These are phyloP conservation scores for Phyllotis vaccarum DNA, from an alignment of 2,797 vertebrate genomes.

Conservation along the genomic window DNA sequence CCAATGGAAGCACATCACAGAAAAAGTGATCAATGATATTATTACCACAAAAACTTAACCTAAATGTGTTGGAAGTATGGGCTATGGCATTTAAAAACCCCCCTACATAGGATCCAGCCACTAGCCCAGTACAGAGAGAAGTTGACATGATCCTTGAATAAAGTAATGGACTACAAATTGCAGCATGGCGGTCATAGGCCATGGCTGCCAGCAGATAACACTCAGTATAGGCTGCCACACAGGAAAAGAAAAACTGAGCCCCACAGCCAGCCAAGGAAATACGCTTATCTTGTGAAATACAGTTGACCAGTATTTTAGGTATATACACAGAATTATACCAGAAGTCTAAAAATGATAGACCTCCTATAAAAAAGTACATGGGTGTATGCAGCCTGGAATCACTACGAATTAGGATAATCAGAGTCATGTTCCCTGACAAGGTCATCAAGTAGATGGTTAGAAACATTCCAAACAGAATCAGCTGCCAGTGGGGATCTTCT, in stretches of 20 bases:
- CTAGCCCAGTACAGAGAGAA: constrained; percentile 69
- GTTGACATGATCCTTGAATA: constrained; percentile 75
- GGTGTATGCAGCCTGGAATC: constrained; percentile 76
- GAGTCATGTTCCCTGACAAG: constrained; percentile 68
- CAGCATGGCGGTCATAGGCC: constrained; percentile 75
- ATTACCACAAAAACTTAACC: constrained; percentile 71
- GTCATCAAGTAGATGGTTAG: constrained; percentile 63
- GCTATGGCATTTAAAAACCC: constrained; percentile 69
- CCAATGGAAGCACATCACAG: constrained; percentile 74
- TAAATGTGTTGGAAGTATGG: constrained; percentile 75
- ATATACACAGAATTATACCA: constrained; percentile 81
- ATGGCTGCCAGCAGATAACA: constrained; percentile 76
- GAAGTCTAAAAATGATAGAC: constrained; percentile 79
- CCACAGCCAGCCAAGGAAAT: constrained; percentile 77
- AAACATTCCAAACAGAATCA: constrained; percentile 71
- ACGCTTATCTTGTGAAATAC: constrained; percentile 70
- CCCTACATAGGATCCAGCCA: constrained; percentile 64
- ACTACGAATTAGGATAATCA: constrained; percentile 67
- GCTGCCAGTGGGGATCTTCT: constrained; percentile 26
- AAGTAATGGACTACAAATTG: constrained; percentile 74
- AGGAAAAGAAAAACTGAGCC: constrained; percentile 78
- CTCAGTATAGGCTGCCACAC: constrained; percentile 67
- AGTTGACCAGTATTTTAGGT: constrained; percentile 75
- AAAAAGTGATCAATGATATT: constrained; percentile 82
- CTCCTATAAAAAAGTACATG: constrained; percentile 81